Evolutionary conservation across 2,797 vertebrate species (phyloP).

Genomic region (Caiman crocodilus): DNA sequence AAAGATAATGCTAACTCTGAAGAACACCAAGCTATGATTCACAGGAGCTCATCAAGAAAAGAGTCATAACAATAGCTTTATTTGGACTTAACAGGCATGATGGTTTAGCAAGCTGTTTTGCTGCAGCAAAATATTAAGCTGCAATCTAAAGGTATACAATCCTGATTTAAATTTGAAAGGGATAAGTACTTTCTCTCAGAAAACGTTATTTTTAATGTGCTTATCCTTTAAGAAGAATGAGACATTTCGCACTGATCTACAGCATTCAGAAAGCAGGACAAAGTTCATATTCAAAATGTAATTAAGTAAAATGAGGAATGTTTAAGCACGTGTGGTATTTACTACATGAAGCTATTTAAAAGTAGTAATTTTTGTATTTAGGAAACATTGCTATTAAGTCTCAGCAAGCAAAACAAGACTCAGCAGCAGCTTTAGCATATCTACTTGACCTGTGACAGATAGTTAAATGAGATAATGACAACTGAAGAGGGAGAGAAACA

Average conservation of each 20-base stretch:
- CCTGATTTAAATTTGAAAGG: not conserved
- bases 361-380: not conserved
- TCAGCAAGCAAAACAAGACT: not conserved
- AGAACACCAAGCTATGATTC: not conserved
- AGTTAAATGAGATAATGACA: not conserved
- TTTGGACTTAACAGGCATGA: not conserved
- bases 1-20: rapidly evolving
- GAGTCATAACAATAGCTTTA: not conserved
- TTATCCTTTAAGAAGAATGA: not conserved
- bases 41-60: not conserved
- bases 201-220: not conserved
- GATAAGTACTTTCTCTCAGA: not conserved
- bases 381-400: not conserved
- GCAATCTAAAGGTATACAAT: not conserved
- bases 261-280: not conserved
- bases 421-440: not conserved
- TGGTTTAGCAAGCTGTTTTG: not conserved
- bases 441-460: not conserved
- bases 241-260: not conserved
- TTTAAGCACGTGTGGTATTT: not conserved
- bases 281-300: not conserved
- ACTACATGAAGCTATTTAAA: not conserved
- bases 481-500: not conserved
- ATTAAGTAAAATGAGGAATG: not conserved
- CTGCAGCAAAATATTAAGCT: not conserved